phyloP scores from a whole-genome alignment of 2,888 invertebrate genomes.

The Netelia fuscicornis region DNA sequence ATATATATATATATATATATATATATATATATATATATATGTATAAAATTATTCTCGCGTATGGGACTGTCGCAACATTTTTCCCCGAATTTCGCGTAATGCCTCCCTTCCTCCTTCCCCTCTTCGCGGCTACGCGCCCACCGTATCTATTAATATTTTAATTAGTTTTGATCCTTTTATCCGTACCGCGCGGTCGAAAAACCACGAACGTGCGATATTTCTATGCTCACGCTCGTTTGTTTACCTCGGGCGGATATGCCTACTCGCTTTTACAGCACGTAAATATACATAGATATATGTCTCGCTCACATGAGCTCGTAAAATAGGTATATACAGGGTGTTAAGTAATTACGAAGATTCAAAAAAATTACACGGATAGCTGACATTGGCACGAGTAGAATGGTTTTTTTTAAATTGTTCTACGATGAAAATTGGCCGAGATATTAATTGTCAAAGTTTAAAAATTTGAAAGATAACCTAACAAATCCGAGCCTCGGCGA shows the following conservation, averaged over 20 bases:
- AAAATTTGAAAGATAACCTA: too few relatives aligned
- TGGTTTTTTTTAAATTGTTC: too few relatives aligned
- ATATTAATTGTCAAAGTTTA: too few relatives aligned
- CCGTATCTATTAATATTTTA: constrained; percentile 63
- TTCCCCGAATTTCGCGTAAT: constrained; percentile 40
- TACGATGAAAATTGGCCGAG: too few relatives aligned
- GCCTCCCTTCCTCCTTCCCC: neutral
- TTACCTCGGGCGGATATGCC: constrained; percentile 50
- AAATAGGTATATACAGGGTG: neutral
- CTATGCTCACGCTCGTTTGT: constrained; percentile 29
- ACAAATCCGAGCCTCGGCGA: too few relatives aligned
- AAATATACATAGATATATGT: neutral
- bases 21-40: neutral
- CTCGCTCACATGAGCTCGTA: neutral
- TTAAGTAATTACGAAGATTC: neutral
- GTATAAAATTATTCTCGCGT: neutral
- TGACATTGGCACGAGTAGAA: too few relatives aligned
- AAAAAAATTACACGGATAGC: too few relatives aligned
- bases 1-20: too few relatives aligned
- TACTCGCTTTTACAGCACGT: constrained; percentile 1
- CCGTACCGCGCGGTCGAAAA: constrained; percentile 33
- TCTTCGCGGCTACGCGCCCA: neutral
- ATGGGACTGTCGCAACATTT: constrained; percentile 46
- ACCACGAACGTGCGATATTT: neutral
- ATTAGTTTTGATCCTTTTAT: constrained; percentile 54